Evolutionary conservation across 2,113 vertebrate genomes (phyloP).

Genomic region (Heloderma charlesbogerti): DNA sequence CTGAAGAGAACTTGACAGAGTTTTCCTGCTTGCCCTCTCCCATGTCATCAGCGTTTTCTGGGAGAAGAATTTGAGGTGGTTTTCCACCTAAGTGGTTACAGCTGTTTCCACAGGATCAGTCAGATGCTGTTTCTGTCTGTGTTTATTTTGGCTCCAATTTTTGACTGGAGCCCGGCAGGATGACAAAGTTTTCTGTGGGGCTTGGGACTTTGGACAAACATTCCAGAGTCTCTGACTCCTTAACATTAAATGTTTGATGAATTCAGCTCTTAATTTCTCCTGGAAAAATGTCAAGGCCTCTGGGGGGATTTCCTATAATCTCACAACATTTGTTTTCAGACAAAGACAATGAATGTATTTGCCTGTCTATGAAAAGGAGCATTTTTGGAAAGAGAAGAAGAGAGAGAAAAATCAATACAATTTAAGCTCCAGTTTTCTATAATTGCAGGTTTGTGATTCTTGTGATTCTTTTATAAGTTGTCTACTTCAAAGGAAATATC

Average conservation of each 20-base stretch:
- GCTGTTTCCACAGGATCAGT: slow-evolving; percentile 91
- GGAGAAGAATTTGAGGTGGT: slow-evolving; percentile 85
- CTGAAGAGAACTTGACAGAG: slow-evolving; percentile 79
- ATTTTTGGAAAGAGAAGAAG: slow-evolving; percentile 16
- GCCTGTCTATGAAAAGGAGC: slow-evolving; percentile 50
- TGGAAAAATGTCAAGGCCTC: slow-evolving; percentile 78
- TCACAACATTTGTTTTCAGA: slow-evolving; percentile 56
- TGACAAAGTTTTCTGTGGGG: slow-evolving; percentile 80
- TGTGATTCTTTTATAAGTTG: slow-evolving; percentile 13
- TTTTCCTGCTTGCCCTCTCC: slow-evolving; percentile 82
- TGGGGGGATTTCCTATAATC: slow-evolving; percentile 67
- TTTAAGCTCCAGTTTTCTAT: slow-evolving; percentile 52
- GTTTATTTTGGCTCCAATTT: slow-evolving; percentile 88
- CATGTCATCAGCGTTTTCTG: slow-evolving; percentile 85
- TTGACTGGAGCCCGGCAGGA: slow-evolving; percentile 83
- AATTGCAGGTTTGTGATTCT: slow-evolving; percentile 48
- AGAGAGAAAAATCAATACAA: slow-evolving; percentile 41
- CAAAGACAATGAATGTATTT: slow-evolving; percentile 50
- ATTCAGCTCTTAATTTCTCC: slow-evolving; percentile 83
- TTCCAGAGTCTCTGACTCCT: slow-evolving; percentile 86
- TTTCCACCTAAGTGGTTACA: slow-evolving; percentile 93
- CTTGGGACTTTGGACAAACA: slow-evolving; percentile 86
- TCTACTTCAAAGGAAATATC: slow-evolving; percentile 46
- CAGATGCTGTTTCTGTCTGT: slow-evolving; percentile 87
- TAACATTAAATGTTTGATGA: slow-evolving; percentile 83